Base-by-base conservation (phyloP, 2,888 invertebrate genomes). In the Phortica magna region DNA sequence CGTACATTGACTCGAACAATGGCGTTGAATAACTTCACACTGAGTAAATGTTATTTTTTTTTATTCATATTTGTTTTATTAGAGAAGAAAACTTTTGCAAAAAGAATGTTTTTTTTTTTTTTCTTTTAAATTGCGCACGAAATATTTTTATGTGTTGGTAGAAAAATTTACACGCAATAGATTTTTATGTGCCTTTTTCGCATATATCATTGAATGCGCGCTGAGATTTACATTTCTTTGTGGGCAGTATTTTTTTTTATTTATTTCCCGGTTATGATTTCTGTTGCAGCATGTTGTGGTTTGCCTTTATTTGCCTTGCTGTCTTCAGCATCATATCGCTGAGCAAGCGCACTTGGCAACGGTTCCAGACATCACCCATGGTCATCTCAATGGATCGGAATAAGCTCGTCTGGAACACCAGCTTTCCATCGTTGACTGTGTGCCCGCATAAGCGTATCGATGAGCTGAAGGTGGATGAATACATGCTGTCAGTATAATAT, bases 301-400 rank as follows among this genome's bases (percentile, higher is more conserved):
- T 94, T 12, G 89, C 91, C 4, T 92, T 93, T 77, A 93, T 95
- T 48, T 91, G 91, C 12, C 83, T 94, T 41, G 94, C 94, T 0
- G 91, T 93, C 9, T 93, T 93, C 80, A 94, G 94, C 4, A 93
- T 94, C 9, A 88, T 93, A 22, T 93, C 92, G 82, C 91, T 94
- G 57, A 95, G 95, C 39, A 91, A 92, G 77, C 92, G 93, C 65
- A 95, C 95, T 7, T 94, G 95, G 94, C 90, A 91, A 7, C 93
- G 95, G 41, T 95, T 95, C 88, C 94, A 94, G 89, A 94, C 94
- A 61, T 95, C 95, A 7, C 95, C 95, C 1, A 95, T 95, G 61
- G 95, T 95, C 6, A 94, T 95, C 48, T 95, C 95, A 22, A 95
- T 95, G 94, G 95, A 95, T 89, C 92, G 95, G 1, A 95, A 95